These are phyloP conservation scores for Lonchura striata DNA, from an alignment of 2,113 vertebrate species.

Conservation along the genomic window DNA sequence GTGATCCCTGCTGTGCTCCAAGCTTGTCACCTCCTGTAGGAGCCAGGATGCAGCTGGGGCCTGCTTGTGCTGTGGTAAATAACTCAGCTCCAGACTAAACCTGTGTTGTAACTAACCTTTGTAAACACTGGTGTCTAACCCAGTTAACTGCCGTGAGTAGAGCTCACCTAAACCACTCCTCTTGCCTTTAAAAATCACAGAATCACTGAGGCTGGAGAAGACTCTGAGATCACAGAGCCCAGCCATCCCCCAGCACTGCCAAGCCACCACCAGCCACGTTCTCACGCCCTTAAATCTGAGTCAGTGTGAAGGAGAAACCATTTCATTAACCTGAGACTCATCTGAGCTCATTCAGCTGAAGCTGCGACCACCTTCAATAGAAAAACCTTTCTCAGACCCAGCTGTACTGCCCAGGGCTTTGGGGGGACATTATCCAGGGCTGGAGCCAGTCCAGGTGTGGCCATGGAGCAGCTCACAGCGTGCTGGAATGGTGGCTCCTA, in stretches of 20 bases:
- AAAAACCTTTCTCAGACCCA: background rate
- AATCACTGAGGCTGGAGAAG: background rate
- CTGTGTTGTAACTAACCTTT: background rate
- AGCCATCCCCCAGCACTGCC: background rate
- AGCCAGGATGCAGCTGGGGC: background rate
- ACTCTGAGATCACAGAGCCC: background rate
- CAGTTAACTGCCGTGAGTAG: rapidly evolving
- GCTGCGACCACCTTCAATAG: background rate
- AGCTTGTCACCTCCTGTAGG: background rate
- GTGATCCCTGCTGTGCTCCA: background rate
- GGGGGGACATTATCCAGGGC: rapidly evolving
- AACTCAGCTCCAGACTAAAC: background rate
- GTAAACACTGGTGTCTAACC: background rate
- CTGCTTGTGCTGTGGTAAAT: background rate
- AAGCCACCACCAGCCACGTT: rapidly evolving
- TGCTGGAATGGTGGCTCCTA: rapidly evolving
- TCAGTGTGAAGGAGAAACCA: background rate
- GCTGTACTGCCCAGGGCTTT: background rate
- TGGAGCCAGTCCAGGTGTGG: background rate
- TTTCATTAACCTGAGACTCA: background rate
- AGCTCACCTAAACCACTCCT: background rate
- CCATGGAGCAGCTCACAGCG: rapidly evolving
- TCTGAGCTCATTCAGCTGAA: background rate
- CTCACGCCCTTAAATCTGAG: background rate
- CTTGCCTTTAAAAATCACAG: background rate